These are phyloP conservation scores for Pollenia griseotomentosa DNA, from an alignment of 2,888 invertebrate species.

Conservation along the genomic window DNA sequence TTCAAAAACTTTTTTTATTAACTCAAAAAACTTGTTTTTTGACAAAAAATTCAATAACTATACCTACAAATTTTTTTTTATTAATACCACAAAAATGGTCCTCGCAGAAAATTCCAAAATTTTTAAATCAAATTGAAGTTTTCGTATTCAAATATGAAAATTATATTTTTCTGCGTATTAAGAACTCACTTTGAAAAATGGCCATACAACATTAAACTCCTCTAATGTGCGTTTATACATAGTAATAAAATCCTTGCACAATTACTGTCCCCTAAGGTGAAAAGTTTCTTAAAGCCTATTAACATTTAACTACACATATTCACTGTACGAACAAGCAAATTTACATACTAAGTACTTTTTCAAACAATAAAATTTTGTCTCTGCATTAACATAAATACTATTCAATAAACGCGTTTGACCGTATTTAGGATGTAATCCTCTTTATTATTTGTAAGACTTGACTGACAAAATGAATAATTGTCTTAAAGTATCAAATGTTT, in stretches of 20 bases:
- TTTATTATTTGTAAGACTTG: constrained; percentile 39
- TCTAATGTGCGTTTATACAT: too few species aligned
- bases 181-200: too few species aligned
- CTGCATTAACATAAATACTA: neutral
- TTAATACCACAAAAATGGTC: too few species aligned
- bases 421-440: constrained; percentile 35
- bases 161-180: too few species aligned
- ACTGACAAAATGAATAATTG: constrained; percentile 67
- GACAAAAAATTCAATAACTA: too few species aligned
- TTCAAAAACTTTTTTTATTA: too few species aligned
- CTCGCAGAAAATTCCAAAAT: too few species aligned
- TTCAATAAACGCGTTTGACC: constrained; percentile 24
- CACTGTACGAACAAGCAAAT: neutral
- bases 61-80: too few species aligned
- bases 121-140: too few species aligned
- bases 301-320: neutral
- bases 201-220: too few species aligned
- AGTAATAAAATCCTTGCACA: neutral
- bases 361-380: neutral
- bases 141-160: too few species aligned
- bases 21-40: too few species aligned
- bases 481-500: constrained; percentile 52
- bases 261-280: neutral
- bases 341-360: neutral
- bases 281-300: neutral